Base-by-base conservation (phyloP, 1,140 invertebrate genomes). In the Lepidurus apus region DNA sequence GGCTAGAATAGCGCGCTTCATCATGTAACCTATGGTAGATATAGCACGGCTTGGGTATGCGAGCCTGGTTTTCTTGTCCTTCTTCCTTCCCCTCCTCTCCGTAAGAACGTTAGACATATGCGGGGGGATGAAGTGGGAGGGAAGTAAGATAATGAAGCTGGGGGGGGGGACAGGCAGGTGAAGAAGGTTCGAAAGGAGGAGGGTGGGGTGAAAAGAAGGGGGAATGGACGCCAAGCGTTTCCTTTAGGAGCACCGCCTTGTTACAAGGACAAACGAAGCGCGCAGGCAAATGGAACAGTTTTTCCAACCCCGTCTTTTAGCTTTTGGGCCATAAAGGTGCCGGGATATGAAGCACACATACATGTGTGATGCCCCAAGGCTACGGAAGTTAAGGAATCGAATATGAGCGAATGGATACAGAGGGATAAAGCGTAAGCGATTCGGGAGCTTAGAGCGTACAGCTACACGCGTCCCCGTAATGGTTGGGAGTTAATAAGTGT, bases 321-420 rank as follows among this genome's bases (percentile, higher is more conserved):
- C 34, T 34, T 34, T 2, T 34, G 21, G 21, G 45, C 53, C 53
- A n/a, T 65, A 21, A 65, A 21, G 13, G 53, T 65, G 17, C 21
- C 6, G 53, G 53, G 53, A 65, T 65, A 21, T 65, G 53, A 65
- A 65, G 17, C 53, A 65, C 21, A 65, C 21, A 17, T 21, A 21
- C 53, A 65, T 21, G 8, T n/a, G 21, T n/a, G 53, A 65, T 65
- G 8, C 17, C 53, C 21, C 6, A 21, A 21, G 53, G 53, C 53
- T 21, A 13, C 53, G 53, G 53, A 65, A 65, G 53, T 65, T 65
- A 21, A 65, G 53, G n/a, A 65, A 65, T 65, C 53, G 53, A n/a
- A 21, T 65, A 21, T 65, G 53, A 65, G 8, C 17, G 53, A 21
- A 65, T 65, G 21, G 53, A 11, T 65, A 1, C 21, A 65, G 21